Evolutionary conservation across 2,888 invertebrate genomes (phyloP), one percentile per base, ranked within the genome.

Genomic region (Ophion slaviceki): DNA sequence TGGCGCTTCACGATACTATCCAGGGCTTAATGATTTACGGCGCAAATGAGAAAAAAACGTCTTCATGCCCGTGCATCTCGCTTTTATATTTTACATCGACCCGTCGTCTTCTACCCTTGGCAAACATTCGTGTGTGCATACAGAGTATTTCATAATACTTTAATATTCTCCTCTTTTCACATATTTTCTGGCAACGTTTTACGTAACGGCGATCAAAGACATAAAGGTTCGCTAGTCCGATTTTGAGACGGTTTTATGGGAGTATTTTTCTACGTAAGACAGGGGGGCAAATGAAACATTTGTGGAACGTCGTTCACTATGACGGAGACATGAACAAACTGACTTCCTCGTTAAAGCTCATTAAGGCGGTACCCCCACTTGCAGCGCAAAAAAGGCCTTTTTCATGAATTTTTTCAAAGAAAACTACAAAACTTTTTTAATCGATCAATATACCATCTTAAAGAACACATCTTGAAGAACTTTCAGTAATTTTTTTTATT

Each of bases 1-100:
- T 53, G 80, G 72, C 40, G 72, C 61, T 62, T 68, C 45, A 45
- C 40, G 64, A 81, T 40, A 78, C 81, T 78, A 61, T 81, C 74
- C 40, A 36, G 53, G 20, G 68, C 68, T 82, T 66, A 85, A 82
- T 85, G 82, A 85, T 85, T 85, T 79, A 85, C n/a, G 32, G 11
- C 40, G 17, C 59, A 76, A 85, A 82, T 74, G 77, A 74, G 74
- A 74, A 57, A 36, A 81, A 61, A 61, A 64, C 40, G 72, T 62
- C 81, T 75, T 75, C 74, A 67, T 47, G 40, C 67, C 32, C 62
- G 28, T 40, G n/a, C 17, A 20, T 45, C 32, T 24, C 24, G 8
- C 20, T 57, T 71, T 66, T 68, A 40, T 62, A 45, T 81, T 75
- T 59, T 45, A 14, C 40, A 36, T 62, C 36, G 1, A 64, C 14